phyloP scores from a whole-genome alignment of 2,888 invertebrate genomes.

The Anodontia alba region DNA sequence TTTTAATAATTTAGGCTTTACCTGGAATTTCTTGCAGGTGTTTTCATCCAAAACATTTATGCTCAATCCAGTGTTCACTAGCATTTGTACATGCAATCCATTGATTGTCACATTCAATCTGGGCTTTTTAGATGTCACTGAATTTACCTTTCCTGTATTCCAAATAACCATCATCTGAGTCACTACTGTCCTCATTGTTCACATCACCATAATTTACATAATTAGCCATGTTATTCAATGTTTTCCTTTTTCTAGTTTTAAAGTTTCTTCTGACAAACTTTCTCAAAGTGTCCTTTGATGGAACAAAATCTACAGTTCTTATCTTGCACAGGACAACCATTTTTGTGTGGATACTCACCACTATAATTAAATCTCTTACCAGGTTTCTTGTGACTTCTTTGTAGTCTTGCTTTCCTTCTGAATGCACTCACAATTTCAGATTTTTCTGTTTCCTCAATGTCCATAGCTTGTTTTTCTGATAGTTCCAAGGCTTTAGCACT shows the following conservation, averaged over 20 bases:
- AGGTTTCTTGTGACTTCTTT: neutral
- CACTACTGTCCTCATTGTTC: neutral
- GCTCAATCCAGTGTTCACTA: neutral
- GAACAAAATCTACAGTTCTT: neutral
- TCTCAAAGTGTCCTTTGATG: neutral
- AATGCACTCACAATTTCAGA: neutral
- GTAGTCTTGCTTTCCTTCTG: neutral
- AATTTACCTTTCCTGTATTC: neutral
- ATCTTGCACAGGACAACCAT: neutral
- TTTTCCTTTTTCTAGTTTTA: neutral
- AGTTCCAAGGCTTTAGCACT: neutral
- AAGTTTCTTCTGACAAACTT: neutral
- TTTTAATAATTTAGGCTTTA: neutral
- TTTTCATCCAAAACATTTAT: slow-evolving; percentile 10
- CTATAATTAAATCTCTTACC: neutral
- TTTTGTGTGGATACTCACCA: neutral
- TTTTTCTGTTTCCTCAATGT: neutral
- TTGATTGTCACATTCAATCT: neutral
- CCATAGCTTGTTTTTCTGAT: neutral
- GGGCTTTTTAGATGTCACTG: neutral
- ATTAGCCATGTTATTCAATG: neutral
- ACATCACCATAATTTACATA: too few relatives aligned
- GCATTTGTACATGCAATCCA: neutral
- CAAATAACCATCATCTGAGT: neutral
- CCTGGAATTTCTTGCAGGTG: neutral